A percentile compares a stretch with the other conserved stretches of the same genome.
phyloP scores from a whole-genome alignment of 2,113 vertebrate species.

The Apteryx mantelli region DNA sequence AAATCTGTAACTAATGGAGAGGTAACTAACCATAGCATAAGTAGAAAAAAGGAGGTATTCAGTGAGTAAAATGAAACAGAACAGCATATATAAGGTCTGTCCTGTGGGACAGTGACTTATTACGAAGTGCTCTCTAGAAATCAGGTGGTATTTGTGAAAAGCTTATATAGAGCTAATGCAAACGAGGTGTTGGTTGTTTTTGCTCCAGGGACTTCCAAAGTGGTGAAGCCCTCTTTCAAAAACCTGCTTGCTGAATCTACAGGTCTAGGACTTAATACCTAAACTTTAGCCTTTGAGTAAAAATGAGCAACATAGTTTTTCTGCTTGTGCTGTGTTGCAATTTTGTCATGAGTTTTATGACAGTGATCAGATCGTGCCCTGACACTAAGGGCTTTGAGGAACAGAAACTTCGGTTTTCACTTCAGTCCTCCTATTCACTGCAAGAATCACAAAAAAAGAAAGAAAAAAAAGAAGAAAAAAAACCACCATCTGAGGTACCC shows the following conservation, averaged over 20 bases:
- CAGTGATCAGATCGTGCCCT: not conserved
- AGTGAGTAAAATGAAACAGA: not conserved
- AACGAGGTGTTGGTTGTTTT: not conserved
- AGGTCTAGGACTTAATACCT: not conserved
- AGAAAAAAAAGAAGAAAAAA: not conserved
- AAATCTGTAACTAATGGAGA: not conserved
- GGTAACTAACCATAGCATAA: not conserved
- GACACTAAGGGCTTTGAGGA: not conserved
- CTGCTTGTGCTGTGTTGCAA: not conserved
- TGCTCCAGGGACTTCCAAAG: not conserved
- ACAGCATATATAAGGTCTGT: not conserved
- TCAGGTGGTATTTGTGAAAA: not conserved
- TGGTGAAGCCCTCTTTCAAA: not conserved
- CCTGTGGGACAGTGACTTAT: not conserved
- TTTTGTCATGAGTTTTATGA: not conserved
- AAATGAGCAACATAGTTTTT: not conserved
- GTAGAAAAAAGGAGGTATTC: not conserved
- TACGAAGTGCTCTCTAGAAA: not conserved
- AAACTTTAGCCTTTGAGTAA: not conserved
- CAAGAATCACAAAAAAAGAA: not conserved
- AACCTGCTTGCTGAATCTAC: not conserved
- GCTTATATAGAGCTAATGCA: not conserved
- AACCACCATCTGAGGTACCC: not conserved
- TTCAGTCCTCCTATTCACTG: not conserved
- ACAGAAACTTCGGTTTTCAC: not conserved